Evolutionary conservation across 2,888 invertebrate genomes (phyloP).

Genomic region (Chalcis sispes): DNA sequence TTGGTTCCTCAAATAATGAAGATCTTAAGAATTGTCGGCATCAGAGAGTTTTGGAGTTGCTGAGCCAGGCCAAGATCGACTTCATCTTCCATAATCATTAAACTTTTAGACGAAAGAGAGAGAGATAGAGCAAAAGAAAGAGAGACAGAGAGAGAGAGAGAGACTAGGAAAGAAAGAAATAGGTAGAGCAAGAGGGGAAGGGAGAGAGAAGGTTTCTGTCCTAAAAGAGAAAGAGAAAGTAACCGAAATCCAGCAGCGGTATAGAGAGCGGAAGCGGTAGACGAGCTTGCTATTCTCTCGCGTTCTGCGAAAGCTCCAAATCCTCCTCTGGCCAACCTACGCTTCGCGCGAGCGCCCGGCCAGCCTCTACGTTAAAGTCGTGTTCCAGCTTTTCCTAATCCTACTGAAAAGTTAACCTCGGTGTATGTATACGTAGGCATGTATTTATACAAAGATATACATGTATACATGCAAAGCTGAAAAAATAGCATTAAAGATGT

Average conservation of each 20-base stretch:
- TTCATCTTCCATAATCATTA: conserved; percentile 62
- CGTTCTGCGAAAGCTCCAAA: conserved; percentile 31
- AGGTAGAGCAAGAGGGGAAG: too few species aligned
- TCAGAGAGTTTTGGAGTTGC: conserved; percentile 46
- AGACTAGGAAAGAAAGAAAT: conserved; percentile 6
- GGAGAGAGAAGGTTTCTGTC: too few species aligned
- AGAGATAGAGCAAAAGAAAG: conserved; percentile 4
- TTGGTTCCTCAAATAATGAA: conserved; percentile 45
- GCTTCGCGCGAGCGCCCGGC: conserved; percentile 3
- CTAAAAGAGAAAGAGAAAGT: too few species aligned
- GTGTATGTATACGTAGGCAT: background rate
- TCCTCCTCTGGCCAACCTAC: conserved; percentile 38
- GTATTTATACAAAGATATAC: too few species aligned
- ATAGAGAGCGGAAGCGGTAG: too few species aligned
- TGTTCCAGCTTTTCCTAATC: conserved; percentile 49
- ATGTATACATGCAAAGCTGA: too few species aligned
- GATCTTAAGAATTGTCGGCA: conserved; percentile 20
- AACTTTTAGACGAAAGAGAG: conserved; percentile 53
- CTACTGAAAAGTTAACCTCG: conserved; percentile 29
- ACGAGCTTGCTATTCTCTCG: conserved; percentile 28
- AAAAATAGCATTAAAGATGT: too few species aligned
- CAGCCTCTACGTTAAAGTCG: conserved; percentile 32
- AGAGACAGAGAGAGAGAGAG: conserved; percentile 30
- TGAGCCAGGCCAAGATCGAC: conserved; percentile 60
- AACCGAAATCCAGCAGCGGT: too few species aligned